Evolutionary conservation across 1,140 invertebrate genomes (phyloP), one percentile per base, ranked within the genome.

Genomic region (Plectrocnemia conspersa): DNA sequence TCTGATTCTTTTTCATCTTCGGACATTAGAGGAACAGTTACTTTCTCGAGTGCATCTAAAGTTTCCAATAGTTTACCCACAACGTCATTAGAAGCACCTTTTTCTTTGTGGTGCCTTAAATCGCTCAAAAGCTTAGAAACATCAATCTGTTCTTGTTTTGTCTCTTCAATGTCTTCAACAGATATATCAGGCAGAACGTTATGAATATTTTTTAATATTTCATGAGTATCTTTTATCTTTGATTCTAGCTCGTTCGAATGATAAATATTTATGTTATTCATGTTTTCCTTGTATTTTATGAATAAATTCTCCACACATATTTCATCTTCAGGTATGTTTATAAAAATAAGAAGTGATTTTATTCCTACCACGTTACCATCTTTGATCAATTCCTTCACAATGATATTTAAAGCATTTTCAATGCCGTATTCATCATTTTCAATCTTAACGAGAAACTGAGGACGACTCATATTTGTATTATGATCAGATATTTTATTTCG

Each of bases 41-140:
- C 53, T 40, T 42, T 32, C n/a, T 40, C 42, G 29, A 58, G 36
- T 29, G 48, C 42, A 3, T 52, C 33, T 40, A 33, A 6, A 29
- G 50, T 58, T 33, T 48, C 50, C 15, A 45, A 32, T 3, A 58
- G 41, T 52, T 53, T 53, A 25, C 16, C 29, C 32, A 53, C 32
- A 18, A 58, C 38, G 18, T 38, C 50, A 15, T 42, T 58, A 33
- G 15, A 16, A 42, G 21, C 9, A 22, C 32, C 7, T 25, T 10
- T 15, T 27, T 56, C 29, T 18, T 40, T 52, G 5, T 29, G 36
- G 33, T 36, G 22, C 5, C 38, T 25, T 22, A 36, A 33, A 36
- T 36, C 46, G 3, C 23, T 35, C 18, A 49, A 36, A n/a, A 49
- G 19, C 16, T 36, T 29, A 29, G 27, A 29, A 29, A 7, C 27